Conservation (phyloP, 2,888 invertebrate genomes). For the Ormyrus nitidulus region DNA sequence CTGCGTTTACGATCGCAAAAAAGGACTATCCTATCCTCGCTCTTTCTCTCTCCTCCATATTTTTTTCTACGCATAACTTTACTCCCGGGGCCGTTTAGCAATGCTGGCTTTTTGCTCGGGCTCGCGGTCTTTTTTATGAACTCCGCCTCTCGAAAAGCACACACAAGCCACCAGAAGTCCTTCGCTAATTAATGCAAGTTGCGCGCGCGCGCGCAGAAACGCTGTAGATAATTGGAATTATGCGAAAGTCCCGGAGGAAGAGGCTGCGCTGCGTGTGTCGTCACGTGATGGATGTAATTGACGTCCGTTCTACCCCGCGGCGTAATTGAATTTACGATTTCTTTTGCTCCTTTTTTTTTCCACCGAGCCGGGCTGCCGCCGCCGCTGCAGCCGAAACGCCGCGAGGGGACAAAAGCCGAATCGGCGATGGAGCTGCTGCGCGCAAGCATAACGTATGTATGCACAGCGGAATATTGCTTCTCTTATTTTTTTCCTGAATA, state of each 20-base stretch:
- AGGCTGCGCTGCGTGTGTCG: conserved; percentile 57
- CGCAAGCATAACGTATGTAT: background rate
- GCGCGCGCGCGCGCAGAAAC: background rate
- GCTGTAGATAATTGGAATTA: conserved; percentile 70
- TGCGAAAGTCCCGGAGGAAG: conserved; percentile 65
- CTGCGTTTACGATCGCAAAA: conserved; percentile 18
- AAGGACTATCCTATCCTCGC: background rate
- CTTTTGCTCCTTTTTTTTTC: conserved; percentile 58
- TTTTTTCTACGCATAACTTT: conserved; percentile 38
- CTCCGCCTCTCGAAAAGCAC: background rate
- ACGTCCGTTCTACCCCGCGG: conserved; percentile 62
- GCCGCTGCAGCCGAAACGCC: conserved; percentile 30
- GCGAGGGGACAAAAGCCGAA: conserved; percentile 20
- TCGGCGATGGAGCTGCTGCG: conserved; percentile 13
- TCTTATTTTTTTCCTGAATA: conserved; percentile 36
- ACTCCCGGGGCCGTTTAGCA: conserved; percentile 2
- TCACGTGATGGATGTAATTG: conserved; percentile 72
- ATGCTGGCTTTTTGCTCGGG: conserved; percentile 20
- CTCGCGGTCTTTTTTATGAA: conserved; percentile 13
- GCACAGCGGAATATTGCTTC: background rate
- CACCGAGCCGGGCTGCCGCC: background rate
- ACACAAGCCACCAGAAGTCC: background rate
- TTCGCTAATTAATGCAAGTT: conserved; percentile 45
- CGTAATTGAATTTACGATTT: conserved; percentile 71
- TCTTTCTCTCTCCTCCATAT: background rate